Base-by-base conservation (phyloP, 2,113 vertebrate species). In the Sylvia atricapilla region DNA sequence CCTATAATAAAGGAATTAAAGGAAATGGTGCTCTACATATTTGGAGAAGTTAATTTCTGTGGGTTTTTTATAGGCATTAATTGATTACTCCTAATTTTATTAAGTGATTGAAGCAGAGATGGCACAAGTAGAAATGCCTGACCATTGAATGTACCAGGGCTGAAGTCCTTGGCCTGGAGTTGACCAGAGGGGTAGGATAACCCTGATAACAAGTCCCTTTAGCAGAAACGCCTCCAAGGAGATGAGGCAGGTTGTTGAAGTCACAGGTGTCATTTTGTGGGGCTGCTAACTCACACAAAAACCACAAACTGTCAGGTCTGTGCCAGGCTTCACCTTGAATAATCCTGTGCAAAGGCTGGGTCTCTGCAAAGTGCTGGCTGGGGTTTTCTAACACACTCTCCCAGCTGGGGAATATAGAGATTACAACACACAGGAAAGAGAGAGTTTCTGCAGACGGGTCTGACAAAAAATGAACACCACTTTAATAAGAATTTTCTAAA, bases 391-490 rank as follows among this genome's bases (percentile, higher is more conserved):
- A 60, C 33, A 35, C 0, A 0, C 10, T 53, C 6, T 67, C 18
- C 39, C 1, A 4, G 33, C 23, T 30, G 47, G 27, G 47, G 30
- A 84, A 77, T 52, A n/a, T 0, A 70, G 23, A 74, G 15, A 75
- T 59, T 5, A 0, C 0, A 0, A 33, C 1, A 4, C 50, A 56
- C 4, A 4, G 2, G 73, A 91, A 87, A 76, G 22, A 80, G 12
- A 63, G 25, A 35, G 18, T 52, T 89, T 91, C 56, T 87, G 55
- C 27, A 47, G 62, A 52, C 3, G 1, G 3, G 33, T 58, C 46
- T 69, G 55, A 17, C 22, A 49, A 31, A 83, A 75, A 76, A 64
- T 9, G 9, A 56, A 31, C 1, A 4, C 28, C 0, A 0, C 9
- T 66, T 90, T 74, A 69, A n/a, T 39, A 33, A 77, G 63, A 74